Evolutionary conservation across 2,797 vertebrate species (phyloP).

Genomic region (Cottoperca gobio): DNA sequence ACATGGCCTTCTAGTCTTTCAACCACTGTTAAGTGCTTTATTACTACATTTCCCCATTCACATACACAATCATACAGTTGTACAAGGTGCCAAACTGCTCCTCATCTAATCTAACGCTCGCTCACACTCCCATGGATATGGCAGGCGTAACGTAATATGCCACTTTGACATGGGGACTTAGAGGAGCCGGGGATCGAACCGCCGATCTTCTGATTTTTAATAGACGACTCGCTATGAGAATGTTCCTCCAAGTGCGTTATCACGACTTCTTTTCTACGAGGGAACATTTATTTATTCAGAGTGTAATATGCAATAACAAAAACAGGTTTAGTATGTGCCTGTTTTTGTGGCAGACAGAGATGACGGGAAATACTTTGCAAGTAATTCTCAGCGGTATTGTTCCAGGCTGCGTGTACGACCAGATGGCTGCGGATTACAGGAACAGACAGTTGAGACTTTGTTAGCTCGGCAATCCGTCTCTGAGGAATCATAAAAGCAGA

Average conservation of each 20-base stretch:
- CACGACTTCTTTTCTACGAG: too few relatives aligned
- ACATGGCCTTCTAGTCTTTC: too few relatives aligned
- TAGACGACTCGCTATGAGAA: background rate
- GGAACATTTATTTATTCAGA: background rate
- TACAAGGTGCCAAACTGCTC: too few relatives aligned
- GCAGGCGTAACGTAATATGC: too few relatives aligned
- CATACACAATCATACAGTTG: too few relatives aligned
- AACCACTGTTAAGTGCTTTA: too few relatives aligned
- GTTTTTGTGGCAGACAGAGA: background rate
- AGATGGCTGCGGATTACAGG: conserved; percentile 60
- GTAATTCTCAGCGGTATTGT: conserved; percentile 28
- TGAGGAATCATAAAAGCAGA: conserved; percentile 12
- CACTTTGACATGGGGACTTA: too few relatives aligned
- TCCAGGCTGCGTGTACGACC: background rate
- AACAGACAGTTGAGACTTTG: conserved; percentile 22
- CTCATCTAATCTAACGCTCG: too few relatives aligned
- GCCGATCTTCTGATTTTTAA: too few relatives aligned
- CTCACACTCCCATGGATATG: too few relatives aligned
- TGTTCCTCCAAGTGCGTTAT: background rate
- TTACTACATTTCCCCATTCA: too few relatives aligned
- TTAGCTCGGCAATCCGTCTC: conserved; percentile 13
- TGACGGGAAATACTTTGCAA: conserved; percentile 23
- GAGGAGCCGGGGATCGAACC: too few relatives aligned
- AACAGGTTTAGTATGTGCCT: background rate
- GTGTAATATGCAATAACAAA: background rate